phyloP scores from a whole-genome alignment of 1,140 invertebrate species.

The Plectus sambesii region DNA sequence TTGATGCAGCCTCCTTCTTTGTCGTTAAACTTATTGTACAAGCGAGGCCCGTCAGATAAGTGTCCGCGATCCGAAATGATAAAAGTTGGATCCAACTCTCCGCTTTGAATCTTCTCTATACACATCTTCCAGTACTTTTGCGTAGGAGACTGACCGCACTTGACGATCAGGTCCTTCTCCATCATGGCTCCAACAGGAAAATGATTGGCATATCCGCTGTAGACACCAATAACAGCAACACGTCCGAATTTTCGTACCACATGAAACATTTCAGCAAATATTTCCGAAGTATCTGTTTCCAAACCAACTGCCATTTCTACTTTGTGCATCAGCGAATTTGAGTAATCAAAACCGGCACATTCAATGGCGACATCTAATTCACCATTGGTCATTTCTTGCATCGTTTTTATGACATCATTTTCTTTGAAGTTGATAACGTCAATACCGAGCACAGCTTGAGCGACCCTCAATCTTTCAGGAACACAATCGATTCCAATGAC shows the following conservation, averaged over 20 bases:
- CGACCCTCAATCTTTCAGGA: slow-evolving; percentile 13
- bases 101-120: no score
- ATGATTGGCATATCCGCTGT: slow-evolving; percentile 13
- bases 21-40: no score
- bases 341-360: slow-evolving; percentile 22
- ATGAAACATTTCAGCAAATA: slow-evolving; percentile 17
- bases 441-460: slow-evolving; percentile 14
- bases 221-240: slow-evolving; percentile 12
- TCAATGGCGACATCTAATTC: slow-evolving; percentile 21
- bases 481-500: slow-evolving; percentile 19
- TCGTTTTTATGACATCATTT: slow-evolving; percentile 6
- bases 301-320: slow-evolving; percentile 9
- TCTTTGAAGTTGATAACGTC: slow-evolving; percentile 22
- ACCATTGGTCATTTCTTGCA: slow-evolving; percentile 9
- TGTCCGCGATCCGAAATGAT: no score
- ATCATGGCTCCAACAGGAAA: slow-evolving; percentile 17
- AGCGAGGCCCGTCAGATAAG: no score
- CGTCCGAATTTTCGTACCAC: slow-evolving; percentile 10
- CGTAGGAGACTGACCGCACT: slow-evolving; percentile 1
- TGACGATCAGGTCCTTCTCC: slow-evolving; percentile 2
- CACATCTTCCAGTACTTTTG: not conserved
- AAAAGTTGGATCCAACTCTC: no score
- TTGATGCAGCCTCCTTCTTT: no score
- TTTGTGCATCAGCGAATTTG: slow-evolving; percentile 16
- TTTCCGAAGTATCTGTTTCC: slow-evolving; percentile 23